These are phyloP conservation scores for Perca fluviatilis DNA, from an alignment of 2,113 vertebrate genomes.

Conservation along the genomic window DNA sequence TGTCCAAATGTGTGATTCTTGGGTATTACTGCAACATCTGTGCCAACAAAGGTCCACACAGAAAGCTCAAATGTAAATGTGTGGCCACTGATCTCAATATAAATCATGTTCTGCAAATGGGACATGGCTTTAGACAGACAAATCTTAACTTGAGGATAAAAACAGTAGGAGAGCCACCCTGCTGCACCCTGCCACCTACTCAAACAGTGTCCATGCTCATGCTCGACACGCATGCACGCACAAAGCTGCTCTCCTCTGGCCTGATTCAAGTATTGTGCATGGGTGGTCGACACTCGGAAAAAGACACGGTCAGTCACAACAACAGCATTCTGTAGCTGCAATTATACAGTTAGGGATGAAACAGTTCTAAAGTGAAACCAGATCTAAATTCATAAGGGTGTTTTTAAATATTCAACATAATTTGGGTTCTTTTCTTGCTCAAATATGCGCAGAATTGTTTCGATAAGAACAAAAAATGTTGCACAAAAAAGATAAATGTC, in stretches of 20 bases:
- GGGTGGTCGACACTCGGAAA: slow-evolving; percentile 53
- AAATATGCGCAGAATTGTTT: not conserved
- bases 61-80: not conserved
- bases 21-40: not conserved
- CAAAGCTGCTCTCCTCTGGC: slow-evolving; percentile 49
- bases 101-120: not conserved
- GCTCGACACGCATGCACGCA: too few relatives aligned
- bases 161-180: not conserved
- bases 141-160: not conserved
- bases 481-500: not conserved
- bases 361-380: not conserved
- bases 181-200: slow-evolving; percentile 28
- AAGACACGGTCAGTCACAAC: slow-evolving; percentile 18
- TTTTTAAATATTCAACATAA: not conserved
- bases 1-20: not conserved
- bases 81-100: not conserved
- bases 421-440: not conserved
- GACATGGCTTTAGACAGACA: not conserved
- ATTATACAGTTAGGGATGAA: not conserved
- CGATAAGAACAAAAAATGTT: not conserved
- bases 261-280: slow-evolving; percentile 47
- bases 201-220: slow-evolving; percentile 6
- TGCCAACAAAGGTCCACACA: not conserved
- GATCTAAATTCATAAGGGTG: not conserved
- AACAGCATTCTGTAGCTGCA: not conserved